Evolutionary conservation across 2,797 vertebrate genomes (phyloP).

Genomic region (Otolemur crassicaudatus): DNA sequence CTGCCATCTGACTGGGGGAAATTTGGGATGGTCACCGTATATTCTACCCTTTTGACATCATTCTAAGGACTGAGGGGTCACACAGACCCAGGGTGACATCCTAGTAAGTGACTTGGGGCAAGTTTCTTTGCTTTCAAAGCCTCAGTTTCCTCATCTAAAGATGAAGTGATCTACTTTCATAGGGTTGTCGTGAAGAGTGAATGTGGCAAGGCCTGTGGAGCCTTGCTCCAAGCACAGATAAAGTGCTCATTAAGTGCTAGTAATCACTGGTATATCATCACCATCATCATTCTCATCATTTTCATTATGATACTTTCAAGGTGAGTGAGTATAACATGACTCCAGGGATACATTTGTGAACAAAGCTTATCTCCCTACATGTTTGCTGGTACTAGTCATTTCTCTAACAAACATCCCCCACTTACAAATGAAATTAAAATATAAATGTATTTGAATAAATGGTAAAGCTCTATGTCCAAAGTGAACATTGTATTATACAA

Average conservation of each 20-base stretch:
- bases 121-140: neutral
- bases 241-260: neutral
- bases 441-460: conserved; percentile 33
- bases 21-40: neutral
- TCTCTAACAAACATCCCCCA: conserved; percentile 46
- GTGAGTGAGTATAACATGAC: conserved; percentile 35
- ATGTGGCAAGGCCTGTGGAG: neutral
- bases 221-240: neutral
- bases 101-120: neutral
- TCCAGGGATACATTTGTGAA: neutral
- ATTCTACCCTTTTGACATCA: neutral
- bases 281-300: neutral
- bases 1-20: neutral
- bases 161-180: neutral
- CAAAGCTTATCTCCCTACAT: conserved; percentile 40
- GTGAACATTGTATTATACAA: neutral
- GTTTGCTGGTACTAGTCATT: conserved; percentile 49
- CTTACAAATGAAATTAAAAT: conserved; percentile 54
- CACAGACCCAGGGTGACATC: neutral
- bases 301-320: conserved; percentile 45
- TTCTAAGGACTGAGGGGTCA: neutral
- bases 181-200: neutral
- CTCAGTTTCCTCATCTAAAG: conserved; percentile 17
- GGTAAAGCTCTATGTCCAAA: conserved; percentile 29
- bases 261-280: neutral